phyloP scores from a whole-genome alignment of 2,797 vertebrate species.

The Valencia hispanica region DNA sequence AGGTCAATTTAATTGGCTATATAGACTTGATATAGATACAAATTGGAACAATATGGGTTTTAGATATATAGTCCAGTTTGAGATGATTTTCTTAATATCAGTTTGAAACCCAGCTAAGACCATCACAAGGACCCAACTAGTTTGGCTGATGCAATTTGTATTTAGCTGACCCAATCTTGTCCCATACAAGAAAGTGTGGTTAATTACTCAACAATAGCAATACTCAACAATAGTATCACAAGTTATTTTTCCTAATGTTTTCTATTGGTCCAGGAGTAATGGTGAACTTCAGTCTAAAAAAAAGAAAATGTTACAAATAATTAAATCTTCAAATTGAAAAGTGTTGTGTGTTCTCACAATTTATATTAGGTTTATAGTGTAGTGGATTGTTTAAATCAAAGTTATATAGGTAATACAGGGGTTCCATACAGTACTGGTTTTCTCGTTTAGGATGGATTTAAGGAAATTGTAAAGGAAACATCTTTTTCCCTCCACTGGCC shows the following conservation, averaged over 20 bases:
- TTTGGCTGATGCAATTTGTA: neutral
- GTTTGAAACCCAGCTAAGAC: neutral
- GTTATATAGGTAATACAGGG: no score
- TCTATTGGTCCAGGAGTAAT: neutral
- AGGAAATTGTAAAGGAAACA: constrained; percentile 21
- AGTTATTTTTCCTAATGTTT: neutral
- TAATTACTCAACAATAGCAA: neutral
- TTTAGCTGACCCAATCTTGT: neutral
- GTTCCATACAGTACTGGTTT: neutral
- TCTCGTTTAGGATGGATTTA: constrained; percentile 16
- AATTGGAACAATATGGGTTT: neutral
- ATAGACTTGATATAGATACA: neutral
- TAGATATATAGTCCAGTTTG: neutral
- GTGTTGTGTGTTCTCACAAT: neutral
- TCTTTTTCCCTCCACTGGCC: constrained; percentile 11
- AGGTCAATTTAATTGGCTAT: no score
- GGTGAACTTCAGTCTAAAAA: no score
- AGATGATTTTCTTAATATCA: neutral
- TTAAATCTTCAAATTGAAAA: neutral
- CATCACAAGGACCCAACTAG: neutral
- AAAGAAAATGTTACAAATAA: neutral
- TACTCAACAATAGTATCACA: neutral
- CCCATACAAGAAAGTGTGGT: neutral
- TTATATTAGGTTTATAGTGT: neutral
- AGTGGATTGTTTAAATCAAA: neutral